phyloP scores from a whole-genome alignment of 2,888 invertebrate genomes.

The Cantharis nigra region DNA sequence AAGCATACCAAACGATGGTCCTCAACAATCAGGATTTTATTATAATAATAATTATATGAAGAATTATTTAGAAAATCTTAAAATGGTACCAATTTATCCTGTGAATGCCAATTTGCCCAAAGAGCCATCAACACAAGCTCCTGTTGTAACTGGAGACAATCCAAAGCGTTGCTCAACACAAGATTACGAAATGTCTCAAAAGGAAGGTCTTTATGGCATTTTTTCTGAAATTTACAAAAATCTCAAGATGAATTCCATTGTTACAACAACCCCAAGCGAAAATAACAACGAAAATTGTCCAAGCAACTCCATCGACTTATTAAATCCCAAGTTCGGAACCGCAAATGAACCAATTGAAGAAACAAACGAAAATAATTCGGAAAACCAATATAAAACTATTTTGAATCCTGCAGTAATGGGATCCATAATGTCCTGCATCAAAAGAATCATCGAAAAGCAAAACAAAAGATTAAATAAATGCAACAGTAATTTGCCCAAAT shows the following conservation, averaged over 20 bases:
- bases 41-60: not conserved
- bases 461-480: not conserved
- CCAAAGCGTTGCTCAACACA: not conserved
- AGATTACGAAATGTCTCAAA: not conserved
- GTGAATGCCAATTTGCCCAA: not conserved
- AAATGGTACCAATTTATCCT: not conserved
- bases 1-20: not conserved
- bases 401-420: not conserved
- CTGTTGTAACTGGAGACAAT: not conserved
- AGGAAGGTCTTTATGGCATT: not conserved
- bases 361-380: not conserved
- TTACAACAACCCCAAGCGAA: not conserved
- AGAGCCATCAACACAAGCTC: not conserved
- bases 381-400: not conserved
- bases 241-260: not conserved
- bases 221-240: not conserved
- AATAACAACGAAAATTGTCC: not conserved
- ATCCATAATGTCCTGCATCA: not conserved
- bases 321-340: not conserved
- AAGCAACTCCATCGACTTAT: not conserved
- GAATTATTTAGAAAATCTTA: not conserved
- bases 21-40: not conserved
- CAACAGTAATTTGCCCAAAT: not conserved
- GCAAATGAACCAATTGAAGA: not conserved
- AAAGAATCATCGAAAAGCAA: not conserved